A percentile compares a stretch with the other conserved stretches of the same genome.
phyloP scores from a whole-genome alignment of 2,888 invertebrate genomes.

The Mythimna ferrago region DNA sequence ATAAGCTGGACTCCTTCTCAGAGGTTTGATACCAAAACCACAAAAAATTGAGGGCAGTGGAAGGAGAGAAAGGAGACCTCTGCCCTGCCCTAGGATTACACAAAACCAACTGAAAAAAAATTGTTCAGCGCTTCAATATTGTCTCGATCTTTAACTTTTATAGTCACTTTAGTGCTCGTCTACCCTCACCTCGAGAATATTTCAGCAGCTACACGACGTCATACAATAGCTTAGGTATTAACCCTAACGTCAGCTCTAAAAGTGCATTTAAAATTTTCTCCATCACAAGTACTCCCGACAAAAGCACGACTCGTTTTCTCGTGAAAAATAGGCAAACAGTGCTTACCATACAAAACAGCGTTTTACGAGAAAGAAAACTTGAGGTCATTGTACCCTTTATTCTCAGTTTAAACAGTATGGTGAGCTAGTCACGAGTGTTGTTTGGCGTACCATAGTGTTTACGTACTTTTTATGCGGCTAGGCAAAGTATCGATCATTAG shows the following conservation, averaged over 20 bases:
- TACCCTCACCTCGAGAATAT: neutral
- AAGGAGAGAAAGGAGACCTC: no score
- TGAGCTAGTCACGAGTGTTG: slow-evolving; percentile 48
- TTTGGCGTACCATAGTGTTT: slow-evolving; percentile 43
- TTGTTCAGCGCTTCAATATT: neutral
- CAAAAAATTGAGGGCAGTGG: no score
- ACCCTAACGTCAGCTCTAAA: neutral
- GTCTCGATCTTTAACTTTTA: neutral
- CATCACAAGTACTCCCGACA: slow-evolving; percentile 15
- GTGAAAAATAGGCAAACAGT: slow-evolving; percentile 43
- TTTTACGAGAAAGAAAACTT: slow-evolving; percentile 33
- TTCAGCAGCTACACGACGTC: neutral
- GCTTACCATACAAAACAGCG: slow-evolving; percentile 53
- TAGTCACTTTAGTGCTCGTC: neutral
- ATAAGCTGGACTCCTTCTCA: no score
- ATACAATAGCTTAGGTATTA: slow-evolving; percentile 11
- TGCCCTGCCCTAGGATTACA: no score
- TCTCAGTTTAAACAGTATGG: slow-evolving; percentile 44
- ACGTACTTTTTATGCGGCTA: slow-evolving; percentile 72
- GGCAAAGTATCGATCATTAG: slow-evolving; percentile 80
- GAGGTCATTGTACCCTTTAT: slow-evolving; percentile 48
- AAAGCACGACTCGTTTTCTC: slow-evolving; percentile 41
- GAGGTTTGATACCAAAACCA: no score
- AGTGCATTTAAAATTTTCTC: slow-evolving; percentile 14
- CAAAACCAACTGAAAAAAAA: neutral